phyloP scores from a whole-genome alignment of 2,888 invertebrate species.

The Cataglyphis cursor region DNA sequence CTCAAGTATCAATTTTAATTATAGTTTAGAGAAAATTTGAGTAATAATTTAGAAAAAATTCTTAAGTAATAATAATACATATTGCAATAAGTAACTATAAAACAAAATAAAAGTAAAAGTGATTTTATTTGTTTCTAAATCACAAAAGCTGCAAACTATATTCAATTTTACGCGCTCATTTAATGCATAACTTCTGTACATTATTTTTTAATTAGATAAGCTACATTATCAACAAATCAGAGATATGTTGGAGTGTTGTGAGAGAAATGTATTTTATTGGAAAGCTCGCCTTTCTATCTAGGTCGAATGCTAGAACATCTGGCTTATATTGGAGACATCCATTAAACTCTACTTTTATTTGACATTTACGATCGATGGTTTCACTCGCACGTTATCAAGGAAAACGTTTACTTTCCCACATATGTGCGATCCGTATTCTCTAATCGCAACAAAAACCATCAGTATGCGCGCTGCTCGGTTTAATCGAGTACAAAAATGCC shows the following conservation, averaged over 20 bases:
- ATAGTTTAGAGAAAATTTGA: background rate
- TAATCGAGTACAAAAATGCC: constrained; percentile 38
- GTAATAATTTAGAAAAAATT: background rate
- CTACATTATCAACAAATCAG: constrained; percentile 35
- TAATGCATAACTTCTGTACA: background rate
- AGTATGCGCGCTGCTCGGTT: constrained; percentile 11
- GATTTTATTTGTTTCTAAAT: background rate
- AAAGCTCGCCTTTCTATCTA: constrained; percentile 58
- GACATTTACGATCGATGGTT: constrained; percentile 69
- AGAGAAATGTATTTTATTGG: constrained; percentile 32
- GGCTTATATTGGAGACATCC: constrained; percentile 70
- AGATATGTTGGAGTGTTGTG: background rate
- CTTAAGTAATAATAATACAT: background rate
- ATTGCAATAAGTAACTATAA: background rate
- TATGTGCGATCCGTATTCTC: constrained; percentile 50
- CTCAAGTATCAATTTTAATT: background rate
- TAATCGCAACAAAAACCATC: constrained; percentile 53
- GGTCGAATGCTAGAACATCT: constrained; percentile 68
- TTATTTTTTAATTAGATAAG: constrained; percentile 1
- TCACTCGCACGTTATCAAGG: constrained; percentile 64
- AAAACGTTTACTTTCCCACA: constrained; percentile 58
- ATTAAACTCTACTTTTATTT: constrained; percentile 73
- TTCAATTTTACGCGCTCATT: background rate
- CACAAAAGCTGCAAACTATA: background rate
- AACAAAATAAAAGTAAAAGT: background rate